Evolutionary conservation across 1,140 invertebrate species (phyloP), one percentile per base, ranked within the genome.

Genomic region (Brachystomella parvula): DNA sequence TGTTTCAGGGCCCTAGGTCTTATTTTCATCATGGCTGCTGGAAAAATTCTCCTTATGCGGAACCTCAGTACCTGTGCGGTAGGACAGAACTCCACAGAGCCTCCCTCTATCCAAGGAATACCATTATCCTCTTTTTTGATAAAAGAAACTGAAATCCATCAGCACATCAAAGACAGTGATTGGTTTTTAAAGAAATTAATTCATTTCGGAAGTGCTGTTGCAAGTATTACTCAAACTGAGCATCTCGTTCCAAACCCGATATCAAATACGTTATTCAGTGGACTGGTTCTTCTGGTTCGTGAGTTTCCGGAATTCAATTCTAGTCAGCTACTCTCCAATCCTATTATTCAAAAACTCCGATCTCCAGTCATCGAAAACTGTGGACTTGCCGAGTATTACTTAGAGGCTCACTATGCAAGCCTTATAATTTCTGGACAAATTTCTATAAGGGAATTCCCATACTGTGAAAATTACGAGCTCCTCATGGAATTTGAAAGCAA

Each of bases 381-480:
- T 29, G 32, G 58, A 28, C 3, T 26, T 3, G 58, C 58, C 24
- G 58, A 60, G 58, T 60, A 60, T 24, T 60, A 15, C 19, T 29
- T 60, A 12, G 58, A 60, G 30, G 58, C 24, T 24, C 19, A 60
- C 17, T 60, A 12, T 24, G 58, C 58, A 6, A 31, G 24, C 19
- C 58, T 17, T 29, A 29, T 60, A 17, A 60, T 60, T 33, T 33
- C 32, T 17, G 28, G 32, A 12, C 6, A 33, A 30, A 24, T 60
- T 31, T 28, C 12, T 6, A 17, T 60, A 6, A 3, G 24, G n/a
- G 58, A 60, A 31, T 60, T 60, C 24, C 28, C 32, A 6, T 60
- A 60, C 21, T 60, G 30, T 60, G 58, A 60, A 60, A 60, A 60
- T 24, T 60, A 60, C 24, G 6, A 60, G 24, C 29, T 60, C 24